Evolutionary conservation across 92 coral and sea anemone genomes (phyloP), one percentile per base, ranked within the genome.

Genomic region (Porites evermanni): DNA sequence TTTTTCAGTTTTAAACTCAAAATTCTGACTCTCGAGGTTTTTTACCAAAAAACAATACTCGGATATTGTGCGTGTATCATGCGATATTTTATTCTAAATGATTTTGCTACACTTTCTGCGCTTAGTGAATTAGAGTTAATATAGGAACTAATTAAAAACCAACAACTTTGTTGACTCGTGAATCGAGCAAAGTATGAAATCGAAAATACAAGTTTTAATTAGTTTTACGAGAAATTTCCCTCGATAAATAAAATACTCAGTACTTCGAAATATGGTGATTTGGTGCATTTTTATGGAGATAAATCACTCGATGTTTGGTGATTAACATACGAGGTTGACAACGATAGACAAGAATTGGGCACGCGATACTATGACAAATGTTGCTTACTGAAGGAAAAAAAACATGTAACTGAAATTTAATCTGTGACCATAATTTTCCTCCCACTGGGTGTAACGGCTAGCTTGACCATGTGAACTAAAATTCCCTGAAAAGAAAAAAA

Each of bases 271-370:
- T 47, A 12, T 79, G n/a, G 16, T n/a, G 83, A 19, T 65, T 64
- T 38, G 47, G 38, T 79, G 12, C 47, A 64, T 79, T 12, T 8
- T 7, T 61, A 32, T 77, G 23, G 24, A 16, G 19, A 18, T 14
- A 44, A 53, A n/a, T 63, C 47, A 3, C 69, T 2, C 26, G 6
- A 47, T 6, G 29, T 7, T 1, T 12, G 23, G 2, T 4, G 65
- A 79, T 79, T 79, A 44, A 79, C 44, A 79, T 79, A 79, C 14
- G 16, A 47, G 10, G 21, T 20, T 54, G 63, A 60, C 70, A 59
- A 44, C 11, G 6, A 64, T 29, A 8, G 64, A 8, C 70, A 59
- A 44, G 38, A 5, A 64, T 29, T 24, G 64, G 13, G 13, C 67
- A 56, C 79, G 24, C 53, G 67, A 78, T 29, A 11, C 5, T 14